Evolutionary conservation across 1,140 invertebrate genomes (phyloP).

Genomic region (Trichonephila inaurata): DNA sequence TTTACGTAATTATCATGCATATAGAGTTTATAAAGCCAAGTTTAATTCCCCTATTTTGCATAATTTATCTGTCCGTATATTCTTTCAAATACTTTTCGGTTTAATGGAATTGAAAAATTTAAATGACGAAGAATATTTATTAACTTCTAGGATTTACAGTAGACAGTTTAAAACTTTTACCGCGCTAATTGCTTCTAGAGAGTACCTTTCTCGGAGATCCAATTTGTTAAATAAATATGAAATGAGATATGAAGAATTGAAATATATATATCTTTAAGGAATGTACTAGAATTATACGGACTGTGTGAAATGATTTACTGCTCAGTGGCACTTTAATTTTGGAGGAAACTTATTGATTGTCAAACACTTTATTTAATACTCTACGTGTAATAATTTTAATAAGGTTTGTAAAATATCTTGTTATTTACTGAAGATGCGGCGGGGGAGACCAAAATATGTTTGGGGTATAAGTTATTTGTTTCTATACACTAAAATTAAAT

Average conservation of each 20-base stretch:
- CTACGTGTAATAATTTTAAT: too few relatives aligned
- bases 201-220: neutral
- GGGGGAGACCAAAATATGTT: too few relatives aligned
- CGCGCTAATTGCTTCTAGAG: neutral
- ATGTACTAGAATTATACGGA: too few relatives aligned
- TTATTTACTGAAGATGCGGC: too few relatives aligned
- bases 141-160: neutral
- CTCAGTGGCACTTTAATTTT: neutral
- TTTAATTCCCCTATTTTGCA: neutral
- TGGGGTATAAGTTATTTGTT: too few relatives aligned
- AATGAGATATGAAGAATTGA: neutral
- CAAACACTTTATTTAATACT: neutral
- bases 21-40: neutral
- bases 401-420: too few relatives aligned
- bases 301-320: neutral
- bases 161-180: conserved; percentile 8
- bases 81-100: neutral
- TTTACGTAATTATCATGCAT: neutral
- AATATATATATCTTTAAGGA: neutral
- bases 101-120: neutral
- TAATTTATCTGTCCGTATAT: neutral
- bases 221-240: conserved; percentile 8
- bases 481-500: too few relatives aligned
- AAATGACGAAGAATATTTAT: conserved; percentile 4
- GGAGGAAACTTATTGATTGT: neutral